Evolutionary conservation across 2,888 invertebrate genomes (phyloP).

Genomic region (Macrosiphum euphorbiae): DNA sequence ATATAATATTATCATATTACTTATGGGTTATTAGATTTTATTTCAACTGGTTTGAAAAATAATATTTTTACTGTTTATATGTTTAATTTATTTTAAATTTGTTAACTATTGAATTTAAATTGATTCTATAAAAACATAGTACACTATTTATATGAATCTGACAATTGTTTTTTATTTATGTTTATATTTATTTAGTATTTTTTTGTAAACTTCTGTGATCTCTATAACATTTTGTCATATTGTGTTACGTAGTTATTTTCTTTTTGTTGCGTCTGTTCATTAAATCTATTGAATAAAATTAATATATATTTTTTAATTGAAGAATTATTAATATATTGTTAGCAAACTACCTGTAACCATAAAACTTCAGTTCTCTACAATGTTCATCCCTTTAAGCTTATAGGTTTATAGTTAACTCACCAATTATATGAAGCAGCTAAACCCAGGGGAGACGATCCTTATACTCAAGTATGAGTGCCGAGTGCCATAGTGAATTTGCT

Average conservation of each 20-base stretch:
- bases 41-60: neutral
- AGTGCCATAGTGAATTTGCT: too few relatives aligned
- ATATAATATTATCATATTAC: conserved; percentile 15
- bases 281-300: conserved; percentile 16
- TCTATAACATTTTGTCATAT: conserved; percentile 21
- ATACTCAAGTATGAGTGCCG: too few relatives aligned
- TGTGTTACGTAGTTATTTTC: conserved; percentile 34
- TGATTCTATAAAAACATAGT: neutral
- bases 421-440: neutral
- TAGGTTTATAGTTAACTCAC: neutral
- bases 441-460: too few relatives aligned
- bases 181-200: neutral
- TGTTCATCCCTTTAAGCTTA: neutral
- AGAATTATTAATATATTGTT: neutral
- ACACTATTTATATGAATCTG: conserved; percentile 1
- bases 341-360: neutral
- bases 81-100: conserved; percentile 2
- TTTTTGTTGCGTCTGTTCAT: conserved; percentile 35
- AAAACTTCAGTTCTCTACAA: neutral
- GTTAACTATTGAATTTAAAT: neutral
- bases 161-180: neutral
- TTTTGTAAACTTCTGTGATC: conserved; percentile 48
- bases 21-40: neutral
- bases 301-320: conserved; percentile 11
- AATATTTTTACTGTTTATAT: neutral